Evolutionary conservation across 2,888 invertebrate species (phyloP), one percentile per base, ranked within the genome.

Genomic region (Cartodere bifasciata): DNA sequence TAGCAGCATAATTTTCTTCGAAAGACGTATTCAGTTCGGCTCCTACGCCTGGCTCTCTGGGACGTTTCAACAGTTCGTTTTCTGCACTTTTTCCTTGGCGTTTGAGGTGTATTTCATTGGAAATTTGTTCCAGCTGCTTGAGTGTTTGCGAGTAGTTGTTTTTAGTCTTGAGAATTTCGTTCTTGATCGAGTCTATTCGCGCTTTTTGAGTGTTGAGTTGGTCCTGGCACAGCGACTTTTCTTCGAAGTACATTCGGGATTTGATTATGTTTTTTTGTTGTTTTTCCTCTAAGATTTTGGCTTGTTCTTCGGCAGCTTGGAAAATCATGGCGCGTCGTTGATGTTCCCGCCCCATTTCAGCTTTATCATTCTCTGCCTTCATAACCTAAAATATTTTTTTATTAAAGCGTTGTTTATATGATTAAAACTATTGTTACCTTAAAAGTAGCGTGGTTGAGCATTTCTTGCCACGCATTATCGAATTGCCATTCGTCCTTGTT

Each of bases 401-500:
- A 20, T n/a, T 20, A 7, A n/a, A 20, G 6, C 6, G 20, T 20
- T 20, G 6, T 20, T 6, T 6, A 7, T 20, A 20, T 20, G 20
- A n/a, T 20, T 20, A 20, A n/a, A 7, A 23, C 6, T 7, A 6
- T 27, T 23, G 41, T 53, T 52, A 84, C 85, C 72, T 90, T 86
- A 53, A 86, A 81, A 36, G 90, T 91, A 39, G 91, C 91, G 68
- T 91, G 88, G 64, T 92, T 94, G 38, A 94, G 72, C 74, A 90
- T 88, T 62, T 94, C 94, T 63, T 94, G 94, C 92, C 92, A 92
- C 46, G 91, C 90, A 63, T 82, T 84, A 63, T 92, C 91, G 58
- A 94, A 90, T 58, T 87, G 84, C 74, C 82, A 79, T 57, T 82
- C 80, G 46, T 80, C 74, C 53, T 78, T 75, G 50, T 81, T 75